phyloP scores from a whole-genome alignment of 2,797 vertebrate genomes.

The Emydoidea blandingii region DNA sequence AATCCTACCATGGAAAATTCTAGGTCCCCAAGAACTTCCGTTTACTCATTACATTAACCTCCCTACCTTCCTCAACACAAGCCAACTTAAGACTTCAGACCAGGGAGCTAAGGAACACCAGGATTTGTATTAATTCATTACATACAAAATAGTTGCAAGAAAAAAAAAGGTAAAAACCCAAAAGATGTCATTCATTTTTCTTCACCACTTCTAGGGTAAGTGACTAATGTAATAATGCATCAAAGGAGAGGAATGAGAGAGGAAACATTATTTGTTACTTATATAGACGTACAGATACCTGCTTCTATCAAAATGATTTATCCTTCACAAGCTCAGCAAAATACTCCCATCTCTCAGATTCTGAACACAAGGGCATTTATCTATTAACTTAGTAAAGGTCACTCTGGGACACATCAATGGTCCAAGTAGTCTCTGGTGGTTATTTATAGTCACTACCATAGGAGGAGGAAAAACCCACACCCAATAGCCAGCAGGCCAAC shows the following conservation, averaged over 20 bases:
- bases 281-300: neutral
- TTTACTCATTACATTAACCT: neutral
- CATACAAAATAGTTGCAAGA: neutral
- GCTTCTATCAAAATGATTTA: neutral
- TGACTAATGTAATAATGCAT: too few species aligned
- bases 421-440: neutral
- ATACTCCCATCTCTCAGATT: neutral
- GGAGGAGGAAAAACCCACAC: neutral
- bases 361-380: neutral
- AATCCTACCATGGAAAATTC: neutral
- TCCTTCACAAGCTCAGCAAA: neutral
- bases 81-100: neutral
- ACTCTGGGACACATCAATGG: neutral
- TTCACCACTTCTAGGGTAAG: too few species aligned
- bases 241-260: neutral
- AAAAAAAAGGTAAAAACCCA: too few species aligned
- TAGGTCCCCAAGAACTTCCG: neutral
- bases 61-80: neutral
- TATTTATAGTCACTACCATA: neutral
- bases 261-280: neutral
- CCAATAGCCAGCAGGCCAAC: neutral
- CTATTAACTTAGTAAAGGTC: neutral
- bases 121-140: neutral
- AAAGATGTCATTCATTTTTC: too few species aligned
- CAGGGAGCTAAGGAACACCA: neutral